phyloP scores from a whole-genome alignment of 2,113 vertebrate genomes.

The Platysternon megacephalum region DNA sequence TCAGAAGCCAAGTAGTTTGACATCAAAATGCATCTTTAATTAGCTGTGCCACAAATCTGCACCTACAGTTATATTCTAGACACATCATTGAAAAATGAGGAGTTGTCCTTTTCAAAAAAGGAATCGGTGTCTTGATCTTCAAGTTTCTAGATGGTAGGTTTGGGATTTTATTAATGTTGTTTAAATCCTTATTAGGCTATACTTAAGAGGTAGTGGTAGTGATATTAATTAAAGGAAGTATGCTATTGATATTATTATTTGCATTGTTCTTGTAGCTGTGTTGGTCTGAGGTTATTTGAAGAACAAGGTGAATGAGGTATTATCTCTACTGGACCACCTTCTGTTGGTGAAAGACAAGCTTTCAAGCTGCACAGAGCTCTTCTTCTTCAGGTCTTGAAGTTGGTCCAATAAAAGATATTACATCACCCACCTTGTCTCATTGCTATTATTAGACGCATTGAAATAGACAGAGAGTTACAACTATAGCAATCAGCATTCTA shows the following conservation, averaged over 20 bases:
- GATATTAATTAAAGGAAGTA: not conserved
- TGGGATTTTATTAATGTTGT: not conserved
- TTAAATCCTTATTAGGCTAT: not conserved
- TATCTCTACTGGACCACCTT: too few relatives aligned
- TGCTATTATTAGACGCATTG: not conserved
- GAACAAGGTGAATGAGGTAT: too few relatives aligned
- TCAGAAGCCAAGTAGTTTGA: constrained; percentile 4
- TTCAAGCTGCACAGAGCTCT: too few relatives aligned
- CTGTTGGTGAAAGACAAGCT: too few relatives aligned
- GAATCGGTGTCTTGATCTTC: not conserved
- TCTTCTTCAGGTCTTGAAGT: too few relatives aligned
- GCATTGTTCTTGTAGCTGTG: too few relatives aligned
- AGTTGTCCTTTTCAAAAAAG: constrained; percentile 7
- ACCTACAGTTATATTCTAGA: constrained; percentile 18
- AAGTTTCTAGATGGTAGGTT: not conserved
- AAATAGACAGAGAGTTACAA: not conserved
- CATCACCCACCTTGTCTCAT: too few relatives aligned
- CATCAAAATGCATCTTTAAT: not conserved
- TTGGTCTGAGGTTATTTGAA: too few relatives aligned
- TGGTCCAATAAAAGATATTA: too few relatives aligned
- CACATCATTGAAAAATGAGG: constrained; percentile 5
- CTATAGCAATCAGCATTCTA: not conserved
- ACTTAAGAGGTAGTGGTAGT: constrained; percentile 3
- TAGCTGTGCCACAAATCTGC: not conserved
- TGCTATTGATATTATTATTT: not conserved